Conservation (phyloP, 64 coral and sea anemone species). For the Acropora tenuis region DNA sequence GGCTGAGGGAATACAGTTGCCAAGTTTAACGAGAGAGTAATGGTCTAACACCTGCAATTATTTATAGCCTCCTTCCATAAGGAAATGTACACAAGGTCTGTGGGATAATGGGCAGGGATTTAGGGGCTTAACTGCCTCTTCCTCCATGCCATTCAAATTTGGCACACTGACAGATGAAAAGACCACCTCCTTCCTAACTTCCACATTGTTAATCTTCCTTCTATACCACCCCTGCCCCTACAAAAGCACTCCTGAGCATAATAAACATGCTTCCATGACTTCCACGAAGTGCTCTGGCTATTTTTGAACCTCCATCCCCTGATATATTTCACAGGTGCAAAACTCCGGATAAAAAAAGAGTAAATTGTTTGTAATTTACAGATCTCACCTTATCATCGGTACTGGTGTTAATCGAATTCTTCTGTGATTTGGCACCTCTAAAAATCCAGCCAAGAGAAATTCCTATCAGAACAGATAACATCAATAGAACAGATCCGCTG, state of each 20-base stretch:
- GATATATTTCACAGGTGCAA: no score
- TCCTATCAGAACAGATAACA: constrained; percentile 30
- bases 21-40: no score
- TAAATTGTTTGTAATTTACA: background rate
- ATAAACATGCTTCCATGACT: no score
- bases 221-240: no score
- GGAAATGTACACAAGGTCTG: no score
- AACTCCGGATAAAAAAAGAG: background rate
- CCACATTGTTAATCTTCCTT: background rate
- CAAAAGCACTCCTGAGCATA: no score
- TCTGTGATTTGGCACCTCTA: background rate
- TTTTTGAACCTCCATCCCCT: no score
- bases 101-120: no score
- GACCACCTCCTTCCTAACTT: background rate
- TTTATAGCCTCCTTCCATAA: background rate
- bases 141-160: background rate
- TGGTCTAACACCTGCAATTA: background rate
- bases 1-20: no score
- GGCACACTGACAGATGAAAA: no score
- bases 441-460: constrained; percentile 25
- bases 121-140: background rate
- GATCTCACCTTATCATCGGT: background rate
- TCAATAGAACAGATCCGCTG: constrained; percentile 9
- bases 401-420: no score
- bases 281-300: no score